phyloP scores from a whole-genome alignment of 2,888 invertebrate species.

The Oligia latruncula region DNA sequence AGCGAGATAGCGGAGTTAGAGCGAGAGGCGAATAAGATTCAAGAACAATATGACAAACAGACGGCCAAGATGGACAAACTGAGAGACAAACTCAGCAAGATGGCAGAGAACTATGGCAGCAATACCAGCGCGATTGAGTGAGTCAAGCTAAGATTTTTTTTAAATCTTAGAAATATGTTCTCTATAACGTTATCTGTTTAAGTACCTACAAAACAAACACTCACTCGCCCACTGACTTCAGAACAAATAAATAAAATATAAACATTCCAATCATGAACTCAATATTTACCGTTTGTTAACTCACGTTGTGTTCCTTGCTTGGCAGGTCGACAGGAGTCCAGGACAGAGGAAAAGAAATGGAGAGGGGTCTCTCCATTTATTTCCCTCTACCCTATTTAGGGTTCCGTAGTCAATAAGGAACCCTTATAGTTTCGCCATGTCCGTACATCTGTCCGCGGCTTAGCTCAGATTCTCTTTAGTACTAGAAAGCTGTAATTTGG shows the following conservation, averaged over 20 bases:
- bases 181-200: neutral
- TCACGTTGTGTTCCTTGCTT: too few relatives aligned
- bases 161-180: neutral
- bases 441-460: neutral
- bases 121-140: slow-evolving; percentile 85
- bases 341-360: too few relatives aligned
- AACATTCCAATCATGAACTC: neutral
- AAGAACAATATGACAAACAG: slow-evolving; percentile 85
- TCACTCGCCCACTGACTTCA: neutral
- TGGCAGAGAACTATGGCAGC: slow-evolving; percentile 79
- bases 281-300: neutral
- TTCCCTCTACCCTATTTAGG: neutral
- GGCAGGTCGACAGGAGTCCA: too few relatives aligned
- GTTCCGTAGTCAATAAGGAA: neutral
- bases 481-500: neutral
- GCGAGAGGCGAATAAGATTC: slow-evolving; percentile 76
- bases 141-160: slow-evolving; percentile 55
- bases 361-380: neutral
- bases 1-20: slow-evolving; percentile 85
- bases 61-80: slow-evolving; percentile 82
- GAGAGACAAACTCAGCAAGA: slow-evolving; percentile 77
- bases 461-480: neutral
- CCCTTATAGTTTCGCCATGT: neutral
- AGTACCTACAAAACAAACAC: neutral
- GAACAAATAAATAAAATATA: neutral